Evolutionary conservation across 2,797 vertebrate species (phyloP), one percentile per base, ranked within the genome.

Genomic region (Orestias chungarensis): DNA sequence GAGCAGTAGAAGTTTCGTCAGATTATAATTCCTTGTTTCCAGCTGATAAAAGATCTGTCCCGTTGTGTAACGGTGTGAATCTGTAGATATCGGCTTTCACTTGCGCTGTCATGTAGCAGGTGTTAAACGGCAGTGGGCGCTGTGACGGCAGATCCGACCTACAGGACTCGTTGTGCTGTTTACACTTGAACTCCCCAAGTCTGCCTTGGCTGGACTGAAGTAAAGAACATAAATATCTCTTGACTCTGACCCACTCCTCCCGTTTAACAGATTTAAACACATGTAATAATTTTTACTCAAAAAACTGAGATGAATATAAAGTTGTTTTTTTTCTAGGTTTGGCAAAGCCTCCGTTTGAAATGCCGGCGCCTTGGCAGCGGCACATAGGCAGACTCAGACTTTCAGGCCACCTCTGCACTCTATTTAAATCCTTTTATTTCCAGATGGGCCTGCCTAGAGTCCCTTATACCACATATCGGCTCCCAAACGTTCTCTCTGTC

Each of bases 81-180:
- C 33, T 11, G 9, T 6, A 52, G 35, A 29, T 33, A 3, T 55
- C 23, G 23, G 65, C 64, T 29, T 50, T 0, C 1, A 18, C 46
- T 33, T 5, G 7, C 64, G 33, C 68, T 6, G 70, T 31, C 66
- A n/a, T 78, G 64, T 84, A 43, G 38, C 81, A 0, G 17, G 73
- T 35, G 72, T 72, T 38, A 76, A 83, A 79, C 92, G 92, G 90
- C 86, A 92, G 92, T 83, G 89, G 91, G 92, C 91, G 52, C 71
- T 62, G 77, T 88, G 62, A 57, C 4, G 69, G 64, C 73, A 71
- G n/a, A 15, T 46, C 55, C 59, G 38, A 68, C 71, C 67, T 44
- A 0, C 69, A 61, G 46, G 47, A 15, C 50, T 50, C 14, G 14
- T 27, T 67, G n/a, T 65, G 54, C 31, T 38, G 31, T 62, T 68